Evolutionary conservation across 2,797 vertebrate genomes (phyloP).

Genomic region (Tolypeutes matacus): DNA sequence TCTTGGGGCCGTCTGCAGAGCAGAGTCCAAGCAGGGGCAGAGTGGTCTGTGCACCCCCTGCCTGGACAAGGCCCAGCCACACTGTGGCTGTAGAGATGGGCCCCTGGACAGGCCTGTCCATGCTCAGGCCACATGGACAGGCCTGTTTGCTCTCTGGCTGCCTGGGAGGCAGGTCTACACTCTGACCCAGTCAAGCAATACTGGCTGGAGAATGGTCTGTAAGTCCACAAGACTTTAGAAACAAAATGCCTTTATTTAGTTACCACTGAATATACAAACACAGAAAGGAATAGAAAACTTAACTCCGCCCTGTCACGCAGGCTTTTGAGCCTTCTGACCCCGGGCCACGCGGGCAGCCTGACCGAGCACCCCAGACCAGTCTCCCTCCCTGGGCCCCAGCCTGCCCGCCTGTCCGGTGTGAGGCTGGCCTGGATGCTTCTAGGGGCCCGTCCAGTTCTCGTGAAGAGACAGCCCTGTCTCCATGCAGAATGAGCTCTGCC

Average conservation of each 20-base stretch:
- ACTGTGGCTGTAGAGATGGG: neutral
- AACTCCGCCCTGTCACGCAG: neutral
- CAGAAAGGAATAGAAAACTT: neutral
- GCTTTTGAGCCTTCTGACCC: neutral
- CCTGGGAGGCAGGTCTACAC: neutral
- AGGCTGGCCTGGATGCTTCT: neutral
- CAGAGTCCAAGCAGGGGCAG: neutral
- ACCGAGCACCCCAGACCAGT: neutral
- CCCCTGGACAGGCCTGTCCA: neutral
- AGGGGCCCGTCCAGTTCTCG: neutral
- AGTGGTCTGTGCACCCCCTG: neutral
- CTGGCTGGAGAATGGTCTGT: neutral
- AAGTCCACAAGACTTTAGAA: constrained; percentile 32
- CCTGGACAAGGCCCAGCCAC: neutral
- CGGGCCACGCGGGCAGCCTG: neutral
- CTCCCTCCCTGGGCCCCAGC: neutral
- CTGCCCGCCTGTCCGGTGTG: neutral
- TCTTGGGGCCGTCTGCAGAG: neutral
- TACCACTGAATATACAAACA: constrained; percentile 44
- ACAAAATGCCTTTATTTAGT: constrained; percentile 69
- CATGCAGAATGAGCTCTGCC: neutral
- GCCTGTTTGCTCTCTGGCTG: neutral
- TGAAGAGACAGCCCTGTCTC: neutral
- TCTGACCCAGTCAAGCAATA: neutral
- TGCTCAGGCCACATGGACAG: neutral